These are phyloP conservation scores for Zoanthus sociatus DNA, from an alignment of 92 coral and sea anemone species.

Conservation along the genomic window DNA sequence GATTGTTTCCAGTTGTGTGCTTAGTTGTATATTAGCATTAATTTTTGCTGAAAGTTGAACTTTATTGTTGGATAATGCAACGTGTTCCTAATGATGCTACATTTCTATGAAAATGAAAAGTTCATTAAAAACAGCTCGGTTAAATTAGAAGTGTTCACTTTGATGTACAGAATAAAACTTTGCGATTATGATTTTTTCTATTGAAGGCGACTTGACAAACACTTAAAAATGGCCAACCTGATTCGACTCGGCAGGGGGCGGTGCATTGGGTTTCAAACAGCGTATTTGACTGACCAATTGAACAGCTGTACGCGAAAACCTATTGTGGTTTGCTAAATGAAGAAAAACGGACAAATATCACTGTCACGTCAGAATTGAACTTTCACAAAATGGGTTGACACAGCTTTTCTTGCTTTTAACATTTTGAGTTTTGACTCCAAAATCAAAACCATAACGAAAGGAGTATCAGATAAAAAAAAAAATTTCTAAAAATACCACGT, in stretches of 20 bases:
- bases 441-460: neutral
- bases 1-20: too few species aligned
- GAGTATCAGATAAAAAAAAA: neutral
- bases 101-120: neutral
- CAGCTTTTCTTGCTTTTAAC: constrained; percentile 8
- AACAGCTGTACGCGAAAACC: neutral
- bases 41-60: too few species aligned
- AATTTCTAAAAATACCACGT: neutral
- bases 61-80: too few species aligned
- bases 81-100: too few species aligned
- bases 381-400: constrained; percentile 15
- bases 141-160: neutral
- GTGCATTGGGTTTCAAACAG: neutral
- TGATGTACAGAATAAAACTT: neutral
- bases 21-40: too few species aligned
- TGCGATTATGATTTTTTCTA: neutral
- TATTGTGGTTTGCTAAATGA: neutral
- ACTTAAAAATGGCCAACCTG: neutral
- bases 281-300: constrained; percentile 23
- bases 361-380: constrained; percentile 11
- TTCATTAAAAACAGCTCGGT: neutral
- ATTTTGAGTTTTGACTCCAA: constrained; percentile 1
- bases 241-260: neutral
- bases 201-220: neutral
- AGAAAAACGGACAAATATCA: neutral